Percentiles rank a stretch among this genome's conserved stretches.
Evolutionary conservation across 2,797 vertebrate species (phyloP).

Genomic region (Chanos chanos): DNA sequence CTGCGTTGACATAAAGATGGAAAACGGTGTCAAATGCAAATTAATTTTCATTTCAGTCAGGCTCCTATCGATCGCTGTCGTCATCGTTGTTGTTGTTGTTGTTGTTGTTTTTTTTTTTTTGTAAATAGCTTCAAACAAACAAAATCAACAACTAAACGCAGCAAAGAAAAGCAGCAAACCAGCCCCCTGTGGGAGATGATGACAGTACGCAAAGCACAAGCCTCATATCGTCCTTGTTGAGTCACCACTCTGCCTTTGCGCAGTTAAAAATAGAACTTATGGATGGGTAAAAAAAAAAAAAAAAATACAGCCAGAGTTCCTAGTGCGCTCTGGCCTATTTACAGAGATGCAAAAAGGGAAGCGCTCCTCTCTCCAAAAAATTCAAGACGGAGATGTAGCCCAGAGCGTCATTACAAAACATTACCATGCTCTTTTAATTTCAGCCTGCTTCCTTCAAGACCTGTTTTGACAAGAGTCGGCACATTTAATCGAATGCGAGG

Average conservation of each 20-base stretch:
- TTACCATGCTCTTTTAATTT: conserved; percentile 26
- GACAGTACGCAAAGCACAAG: conserved; percentile 47
- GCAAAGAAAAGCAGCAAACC: conserved; percentile 28
- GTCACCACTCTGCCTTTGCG: conserved; percentile 53
- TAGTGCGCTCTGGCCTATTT: conserved; percentile 55
- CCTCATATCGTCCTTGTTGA: conserved; percentile 61
- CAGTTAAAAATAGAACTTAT: conserved; percentile 56
- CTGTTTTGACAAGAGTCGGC: not conserved
- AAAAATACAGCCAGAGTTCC: conserved; percentile 29
- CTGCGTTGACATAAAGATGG: conserved; percentile 25
- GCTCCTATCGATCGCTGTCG: conserved; percentile 34
- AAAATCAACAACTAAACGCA: conserved; percentile 16
- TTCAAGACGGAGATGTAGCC: conserved; percentile 28
- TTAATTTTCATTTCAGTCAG: conserved; percentile 30
- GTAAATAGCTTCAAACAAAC: too few species aligned
- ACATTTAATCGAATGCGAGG: not conserved
- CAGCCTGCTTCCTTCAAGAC: not conserved
- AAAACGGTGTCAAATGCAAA: conserved; percentile 22
- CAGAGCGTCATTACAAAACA: conserved; percentile 12
- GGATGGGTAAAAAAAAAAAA: conserved; percentile 23
- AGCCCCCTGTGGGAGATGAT: conserved; percentile 46
- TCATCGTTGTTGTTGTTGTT: too few species aligned
- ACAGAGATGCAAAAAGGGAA: conserved; percentile 42
- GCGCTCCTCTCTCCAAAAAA: conserved; percentile 4
- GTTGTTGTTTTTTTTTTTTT: too few species aligned